Evolutionary conservation across 2,113 vertebrate genomes (phyloP), one percentile per base, ranked within the genome.

Genomic region (Astur gentilis): DNA sequence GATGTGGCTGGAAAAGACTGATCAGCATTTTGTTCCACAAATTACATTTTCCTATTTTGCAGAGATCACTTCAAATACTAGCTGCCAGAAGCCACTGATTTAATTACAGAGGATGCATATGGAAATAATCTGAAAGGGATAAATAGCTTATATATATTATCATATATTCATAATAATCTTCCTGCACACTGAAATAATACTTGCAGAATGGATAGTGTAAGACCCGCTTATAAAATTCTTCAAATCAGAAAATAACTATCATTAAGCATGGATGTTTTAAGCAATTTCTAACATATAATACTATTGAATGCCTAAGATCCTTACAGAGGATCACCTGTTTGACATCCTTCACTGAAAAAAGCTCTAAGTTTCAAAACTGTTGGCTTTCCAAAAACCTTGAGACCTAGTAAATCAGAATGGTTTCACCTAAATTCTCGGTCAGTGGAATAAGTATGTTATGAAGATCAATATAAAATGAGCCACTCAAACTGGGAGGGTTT

Each of bases 51-150:
- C 71, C 66, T 89, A 9, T 76, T 97, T 76, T 84, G 58, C 83
- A 94, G 83, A 91, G 71, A 64, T 95, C 65, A 81, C 76, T 94
- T 97, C 92, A 96, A 96, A 97, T 84, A 52, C 73, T 69, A 80
- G 58, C 87, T 93, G 91, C 79, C 66, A 66, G 67, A 70, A 95
- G 44, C 87, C 90, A 69, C 78, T 87, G 91, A 93, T 88, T 83
- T 86, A 92, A 92, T 94, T 96, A 83, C 31, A 86, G 61, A 54
- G 45, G 79, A 95, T 94, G 47, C 96, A 97, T 78, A 92, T 90
- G 94, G 96, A 97, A 97, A 92, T 83, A 83, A 98, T 98, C 94
- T 94, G 31, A 87, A 86, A 92, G 78, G 90, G 64, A 95, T 69
- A 91, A 96, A 91, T 75, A 83, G 45, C 83, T 95, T 92, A 27